These are phyloP conservation scores for Arctopsyche grandis DNA, from an alignment of 1,140 invertebrate species.

Conservation along the genomic window DNA sequence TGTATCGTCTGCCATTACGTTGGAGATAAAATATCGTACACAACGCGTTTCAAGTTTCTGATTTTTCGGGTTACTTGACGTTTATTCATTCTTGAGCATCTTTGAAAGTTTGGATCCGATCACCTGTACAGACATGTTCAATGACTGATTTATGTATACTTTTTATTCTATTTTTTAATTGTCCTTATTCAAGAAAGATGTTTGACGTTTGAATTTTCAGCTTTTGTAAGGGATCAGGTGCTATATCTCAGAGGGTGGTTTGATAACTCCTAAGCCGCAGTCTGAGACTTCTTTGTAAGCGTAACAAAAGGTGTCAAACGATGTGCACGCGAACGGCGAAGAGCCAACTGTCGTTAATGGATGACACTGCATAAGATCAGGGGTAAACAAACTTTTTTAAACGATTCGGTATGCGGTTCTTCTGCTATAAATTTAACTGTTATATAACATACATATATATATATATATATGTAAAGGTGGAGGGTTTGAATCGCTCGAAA, in stretches of 20 bases:
- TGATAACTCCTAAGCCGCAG: not conserved
- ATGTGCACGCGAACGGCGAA: conserved; percentile 4
- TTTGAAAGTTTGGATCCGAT: no score
- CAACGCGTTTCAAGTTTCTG: no score
- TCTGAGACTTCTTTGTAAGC: not conserved
- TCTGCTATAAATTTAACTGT: not conserved
- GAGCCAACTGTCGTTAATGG: conserved; percentile 5
- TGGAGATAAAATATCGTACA: no score
- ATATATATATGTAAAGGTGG: no score
- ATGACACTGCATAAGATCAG: not conserved
- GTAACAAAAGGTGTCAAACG: conserved; percentile 30
- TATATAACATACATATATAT: no score
- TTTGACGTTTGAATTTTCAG: not conserved
- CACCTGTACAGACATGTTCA: no score
- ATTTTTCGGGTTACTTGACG: no score
- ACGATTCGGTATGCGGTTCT: not conserved
- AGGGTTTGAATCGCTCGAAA: no score
- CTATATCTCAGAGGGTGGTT: not conserved
- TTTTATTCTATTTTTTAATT: not conserved
- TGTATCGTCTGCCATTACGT: no score
- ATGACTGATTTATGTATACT: not conserved
- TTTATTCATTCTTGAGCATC: no score
- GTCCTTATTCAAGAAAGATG: not conserved
- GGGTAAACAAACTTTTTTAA: conserved; percentile 28
- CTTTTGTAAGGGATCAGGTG: not conserved